A percentile compares a stretch with the other conserved stretches of the same genome.
These are phyloP conservation scores for Antedon mediterranea DNA, from an alignment of 53 echinoderm and acorn worm genomes.

Conservation along the genomic window DNA sequence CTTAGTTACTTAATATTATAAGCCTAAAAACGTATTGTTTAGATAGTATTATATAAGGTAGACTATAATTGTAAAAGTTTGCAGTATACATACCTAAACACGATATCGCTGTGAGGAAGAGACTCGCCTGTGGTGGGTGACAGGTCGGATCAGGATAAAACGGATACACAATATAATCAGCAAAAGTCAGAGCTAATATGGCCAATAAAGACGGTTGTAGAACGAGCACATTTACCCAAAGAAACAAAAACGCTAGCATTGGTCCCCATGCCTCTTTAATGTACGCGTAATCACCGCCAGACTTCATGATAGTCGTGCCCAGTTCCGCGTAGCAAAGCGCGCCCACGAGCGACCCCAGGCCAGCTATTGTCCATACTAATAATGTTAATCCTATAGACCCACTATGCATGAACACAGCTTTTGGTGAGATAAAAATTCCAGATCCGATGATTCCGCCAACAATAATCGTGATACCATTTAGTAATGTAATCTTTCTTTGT, in stretches of 20 bases:
- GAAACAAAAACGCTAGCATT: constrained; percentile 19
- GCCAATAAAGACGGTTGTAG: constrained; percentile 15
- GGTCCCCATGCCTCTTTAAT: constrained; percentile 19
- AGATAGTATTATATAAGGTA: too few relatives aligned
- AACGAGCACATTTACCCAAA: constrained; percentile 23
- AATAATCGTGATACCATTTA: constrained; percentile 23
- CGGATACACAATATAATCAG: constrained; percentile 19
- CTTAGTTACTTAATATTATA: too few relatives aligned
- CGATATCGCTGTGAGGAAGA: constrained; percentile 5
- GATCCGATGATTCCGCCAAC: constrained; percentile 27
- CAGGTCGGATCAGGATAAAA: constrained; percentile 4
- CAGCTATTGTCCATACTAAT: constrained; percentile 14
- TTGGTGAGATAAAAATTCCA: constrained; percentile 28
- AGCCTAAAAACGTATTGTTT: too few relatives aligned
- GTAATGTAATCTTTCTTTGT: constrained; percentile 16
- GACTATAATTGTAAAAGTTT: too few relatives aligned
- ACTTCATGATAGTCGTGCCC: constrained; percentile 16
- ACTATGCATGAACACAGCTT: constrained; percentile 6
- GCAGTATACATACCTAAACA: constrained; percentile 12
- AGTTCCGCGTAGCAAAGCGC: constrained; percentile 27
- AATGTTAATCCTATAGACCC: constrained; percentile 29
- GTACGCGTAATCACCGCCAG: constrained; percentile 28
- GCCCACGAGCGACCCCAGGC: constrained; percentile 21
- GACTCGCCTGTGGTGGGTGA: not conserved
- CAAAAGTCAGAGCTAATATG: constrained; percentile 17